phyloP scores from a whole-genome alignment of 1,140 invertebrate species.

The Drosophila albomicans region DNA sequence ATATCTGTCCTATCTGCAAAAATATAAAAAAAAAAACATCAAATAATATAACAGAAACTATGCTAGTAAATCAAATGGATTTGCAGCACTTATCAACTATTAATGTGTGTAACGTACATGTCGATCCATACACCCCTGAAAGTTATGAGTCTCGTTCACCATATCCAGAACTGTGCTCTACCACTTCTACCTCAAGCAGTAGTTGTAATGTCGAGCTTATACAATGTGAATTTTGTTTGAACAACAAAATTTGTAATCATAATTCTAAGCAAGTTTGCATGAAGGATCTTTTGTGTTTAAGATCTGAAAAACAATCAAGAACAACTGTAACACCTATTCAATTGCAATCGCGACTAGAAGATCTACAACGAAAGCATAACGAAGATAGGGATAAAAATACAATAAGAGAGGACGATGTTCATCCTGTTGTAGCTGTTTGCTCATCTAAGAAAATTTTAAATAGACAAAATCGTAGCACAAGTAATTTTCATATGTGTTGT shows the following conservation, averaged over 20 bases:
- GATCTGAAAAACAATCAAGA: conserved; percentile 47
- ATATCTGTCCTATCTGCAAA: conserved; percentile 67
- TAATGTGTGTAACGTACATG: conserved; percentile 66
- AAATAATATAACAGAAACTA: conserved; percentile 79
- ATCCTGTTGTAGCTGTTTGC: conserved; percentile 57
- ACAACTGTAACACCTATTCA: conserved; percentile 85
- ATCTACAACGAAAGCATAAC: conserved; percentile 53
- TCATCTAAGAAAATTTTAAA: conserved; percentile 38
- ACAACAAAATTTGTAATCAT: conserved; percentile 3
- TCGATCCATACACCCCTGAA: conserved; percentile 91
- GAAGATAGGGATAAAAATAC: conserved; percentile 20
- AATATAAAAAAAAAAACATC: conserved; percentile 66
- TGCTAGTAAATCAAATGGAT: conserved; percentile 87
- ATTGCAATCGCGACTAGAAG: conserved; percentile 86
- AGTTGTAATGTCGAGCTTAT: conserved; percentile 40
- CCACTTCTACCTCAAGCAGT: conserved; percentile 56
- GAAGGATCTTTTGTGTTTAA: conserved; percentile 6
- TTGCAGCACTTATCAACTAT: conserved; percentile 85
- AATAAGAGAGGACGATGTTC: conserved; percentile 61
- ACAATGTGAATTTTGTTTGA: conserved; percentile 6
- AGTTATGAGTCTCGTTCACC: conserved; percentile 91
- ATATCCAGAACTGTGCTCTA: conserved; percentile 85
- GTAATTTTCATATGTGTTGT: conserved; percentile 72
- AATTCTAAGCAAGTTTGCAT: conserved; percentile 5
- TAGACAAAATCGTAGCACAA: conserved; percentile 50